Percentiles rank a stretch among this genome's conserved stretches.
phyloP scores from a whole-genome alignment of 2,113 vertebrate species.

The Tupaia tana region DNA sequence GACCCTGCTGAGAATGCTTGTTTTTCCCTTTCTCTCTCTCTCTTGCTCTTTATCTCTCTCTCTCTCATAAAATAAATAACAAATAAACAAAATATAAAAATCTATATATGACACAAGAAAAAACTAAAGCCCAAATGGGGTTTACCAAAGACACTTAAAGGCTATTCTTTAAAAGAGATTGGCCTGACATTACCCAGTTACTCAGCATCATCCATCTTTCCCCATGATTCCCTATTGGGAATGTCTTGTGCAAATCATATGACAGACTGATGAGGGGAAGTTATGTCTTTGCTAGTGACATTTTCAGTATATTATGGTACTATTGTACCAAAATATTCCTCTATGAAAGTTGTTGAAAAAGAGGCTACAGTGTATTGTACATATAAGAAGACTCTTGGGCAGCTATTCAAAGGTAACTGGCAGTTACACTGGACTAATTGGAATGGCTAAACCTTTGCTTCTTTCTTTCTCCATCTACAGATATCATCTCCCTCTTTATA shows the following conservation, averaged over 20 bases:
- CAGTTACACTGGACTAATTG: not conserved
- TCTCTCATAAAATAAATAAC: no score
- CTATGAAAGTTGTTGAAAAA: not conserved
- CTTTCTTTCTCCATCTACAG: not conserved
- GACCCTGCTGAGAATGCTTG: no score
- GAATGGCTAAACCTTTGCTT: not conserved
- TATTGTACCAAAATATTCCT: not conserved
- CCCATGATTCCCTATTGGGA: not conserved
- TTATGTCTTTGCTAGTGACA: not conserved
- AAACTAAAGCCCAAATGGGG: not conserved
- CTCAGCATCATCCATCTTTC: not conserved
- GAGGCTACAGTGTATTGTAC: not conserved
- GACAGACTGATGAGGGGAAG: not conserved
- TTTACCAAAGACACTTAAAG: not conserved
- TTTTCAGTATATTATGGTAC: not conserved
- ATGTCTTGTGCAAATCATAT: not conserved
- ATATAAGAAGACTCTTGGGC: not conserved
- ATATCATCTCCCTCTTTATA: not conserved
- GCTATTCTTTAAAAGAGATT: no score
- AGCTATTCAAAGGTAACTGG: not conserved
- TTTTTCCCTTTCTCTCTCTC: no score
- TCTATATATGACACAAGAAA: not conserved
- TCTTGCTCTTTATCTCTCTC: no score
- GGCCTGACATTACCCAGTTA: not conserved
- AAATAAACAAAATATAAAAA: not conserved